phyloP scores from a whole-genome alignment of 1,140 invertebrate species.

The Rhysida immarginata region DNA sequence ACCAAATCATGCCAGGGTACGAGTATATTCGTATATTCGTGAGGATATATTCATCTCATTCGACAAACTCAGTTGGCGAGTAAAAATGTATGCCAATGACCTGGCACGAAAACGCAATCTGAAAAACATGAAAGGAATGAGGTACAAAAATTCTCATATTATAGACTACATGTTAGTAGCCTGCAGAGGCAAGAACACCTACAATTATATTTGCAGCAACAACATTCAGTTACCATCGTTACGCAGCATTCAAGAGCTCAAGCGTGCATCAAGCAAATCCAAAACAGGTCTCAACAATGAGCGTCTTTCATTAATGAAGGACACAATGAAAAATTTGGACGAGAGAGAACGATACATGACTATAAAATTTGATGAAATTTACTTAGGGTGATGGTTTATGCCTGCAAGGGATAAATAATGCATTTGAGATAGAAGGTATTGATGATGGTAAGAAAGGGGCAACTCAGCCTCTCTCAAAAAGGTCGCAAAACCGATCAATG shows the following conservation, averaged over 20 bases:
- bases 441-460: neutral
- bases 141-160: neutral
- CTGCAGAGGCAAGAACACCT: neutral
- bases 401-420: neutral
- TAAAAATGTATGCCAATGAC: neutral
- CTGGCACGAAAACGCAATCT: neutral
- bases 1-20: too few relatives aligned
- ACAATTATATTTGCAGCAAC: neutral
- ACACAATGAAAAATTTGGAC: neutral
- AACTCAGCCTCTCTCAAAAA: too few relatives aligned
- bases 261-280: neutral
- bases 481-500: neutral
- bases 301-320: neutral
- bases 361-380: slow-evolving; percentile 3
- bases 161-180: neutral
- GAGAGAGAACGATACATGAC: neutral
- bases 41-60: neutral
- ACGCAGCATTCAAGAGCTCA: neutral
- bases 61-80: neutral
- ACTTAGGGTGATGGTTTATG: neutral
- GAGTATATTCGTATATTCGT: too few relatives aligned
- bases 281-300: neutral
- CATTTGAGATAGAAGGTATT: neutral
- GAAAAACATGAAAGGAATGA: neutral
- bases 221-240: neutral